A percentile compares a stretch with the other conserved stretches of the same genome.
Conservation (phyloP, 2,113 vertebrate genomes). For the Tonatia bakeri region DNA sequence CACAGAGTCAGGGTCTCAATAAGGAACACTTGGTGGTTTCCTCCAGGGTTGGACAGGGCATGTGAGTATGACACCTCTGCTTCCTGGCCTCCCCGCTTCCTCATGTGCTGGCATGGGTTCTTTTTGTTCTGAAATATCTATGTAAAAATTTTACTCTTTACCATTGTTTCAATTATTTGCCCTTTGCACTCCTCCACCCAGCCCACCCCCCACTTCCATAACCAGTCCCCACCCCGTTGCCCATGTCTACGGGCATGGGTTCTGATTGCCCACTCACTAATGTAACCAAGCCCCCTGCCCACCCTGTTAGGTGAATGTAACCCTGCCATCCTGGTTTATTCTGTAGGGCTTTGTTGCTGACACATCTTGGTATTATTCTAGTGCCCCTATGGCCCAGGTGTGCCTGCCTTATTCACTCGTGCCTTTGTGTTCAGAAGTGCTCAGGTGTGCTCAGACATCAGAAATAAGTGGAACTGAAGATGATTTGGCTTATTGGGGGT, state of each 20-base stretch:
- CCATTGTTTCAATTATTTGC: no score
- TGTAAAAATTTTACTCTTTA: no score
- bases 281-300: background rate
- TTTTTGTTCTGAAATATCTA: no score
- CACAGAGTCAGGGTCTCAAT: background rate
- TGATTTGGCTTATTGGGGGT: background rate
- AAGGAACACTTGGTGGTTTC: background rate
- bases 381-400: background rate
- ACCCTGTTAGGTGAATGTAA: rapidly evolving
- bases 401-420: background rate
- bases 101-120: background rate
- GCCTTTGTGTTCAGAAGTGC: background rate
- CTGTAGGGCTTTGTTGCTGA: background rate
- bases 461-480: background rate
- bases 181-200: no score
- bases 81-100: background rate
- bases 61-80: background rate
- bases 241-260: no score
- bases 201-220: no score
- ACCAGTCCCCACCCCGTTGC: no score
- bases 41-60: background rate
- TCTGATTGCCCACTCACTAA: background rate
- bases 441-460: background rate
- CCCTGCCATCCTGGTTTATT: background rate
- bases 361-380: background rate